phyloP scores from a whole-genome alignment of 2,797 vertebrate genomes.

The Apogon talboti region DNA sequence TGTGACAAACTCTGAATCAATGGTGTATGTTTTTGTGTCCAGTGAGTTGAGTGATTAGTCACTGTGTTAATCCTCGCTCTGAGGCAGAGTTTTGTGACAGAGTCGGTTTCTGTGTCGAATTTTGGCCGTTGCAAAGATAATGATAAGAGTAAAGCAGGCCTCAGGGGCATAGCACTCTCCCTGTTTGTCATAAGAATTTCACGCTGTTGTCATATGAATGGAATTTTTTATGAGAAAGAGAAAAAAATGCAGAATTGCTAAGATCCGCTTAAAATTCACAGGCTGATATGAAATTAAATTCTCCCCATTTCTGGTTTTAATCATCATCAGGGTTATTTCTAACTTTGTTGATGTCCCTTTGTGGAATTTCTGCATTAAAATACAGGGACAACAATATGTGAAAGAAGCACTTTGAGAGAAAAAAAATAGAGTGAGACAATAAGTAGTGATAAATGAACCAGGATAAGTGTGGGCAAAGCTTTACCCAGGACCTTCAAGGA shows the following conservation, averaged over 20 bases:
- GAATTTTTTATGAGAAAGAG: slow-evolving; percentile 16
- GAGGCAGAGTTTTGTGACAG: slow-evolving; percentile 48
- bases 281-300: slow-evolving; percentile 9
- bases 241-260: slow-evolving; percentile 14
- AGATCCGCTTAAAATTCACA: slow-evolving; percentile 26
- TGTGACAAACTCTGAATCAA: slow-evolving; percentile 55
- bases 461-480: slow-evolving; percentile 22
- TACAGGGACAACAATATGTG: not conserved
- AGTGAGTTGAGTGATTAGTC: slow-evolving; percentile 72
- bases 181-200: slow-evolving; percentile 68
- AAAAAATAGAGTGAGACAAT: slow-evolving; percentile 7
- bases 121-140: slow-evolving; percentile 66
- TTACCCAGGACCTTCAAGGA: slow-evolving; percentile 10
- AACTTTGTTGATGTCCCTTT: too few species aligned
- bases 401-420: not conserved
- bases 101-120: slow-evolving; percentile 68
- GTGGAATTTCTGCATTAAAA: not conserved
- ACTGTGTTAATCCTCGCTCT: slow-evolving; percentile 69
- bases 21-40: slow-evolving; percentile 65
- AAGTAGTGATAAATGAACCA: slow-evolving; percentile 27
- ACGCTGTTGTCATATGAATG: slow-evolving; percentile 49
- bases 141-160: slow-evolving; percentile 68
- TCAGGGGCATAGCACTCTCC: slow-evolving; percentile 38
- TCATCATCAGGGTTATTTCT: too few species aligned
- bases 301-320: too few species aligned